Evolutionary conservation across 1,140 invertebrate species (phyloP).

Genomic region (Bacillus rossius): DNA sequence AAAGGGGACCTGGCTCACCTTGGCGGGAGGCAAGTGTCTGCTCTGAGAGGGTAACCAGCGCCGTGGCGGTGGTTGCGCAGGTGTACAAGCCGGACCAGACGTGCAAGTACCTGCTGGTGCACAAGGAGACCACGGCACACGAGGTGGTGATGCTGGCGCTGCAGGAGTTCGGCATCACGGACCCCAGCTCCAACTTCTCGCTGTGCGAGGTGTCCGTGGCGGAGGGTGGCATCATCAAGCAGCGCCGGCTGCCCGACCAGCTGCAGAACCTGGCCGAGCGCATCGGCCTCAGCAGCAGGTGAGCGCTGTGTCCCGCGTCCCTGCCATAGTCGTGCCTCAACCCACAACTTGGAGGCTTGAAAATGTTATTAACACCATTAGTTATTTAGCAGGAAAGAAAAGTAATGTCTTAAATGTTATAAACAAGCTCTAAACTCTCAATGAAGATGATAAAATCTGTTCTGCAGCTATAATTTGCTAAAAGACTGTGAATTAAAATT

Average conservation of each 20-base stretch:
- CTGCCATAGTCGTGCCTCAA: no score
- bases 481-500: no score
- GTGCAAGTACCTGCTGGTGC: conserved; percentile 94
- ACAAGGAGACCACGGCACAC: conserved; percentile 97
- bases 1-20: no score
- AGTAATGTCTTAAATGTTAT: no score
- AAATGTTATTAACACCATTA: neutral
- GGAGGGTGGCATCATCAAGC: conserved; percentile 93
- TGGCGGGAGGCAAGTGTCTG: no score
- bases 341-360: neutral
- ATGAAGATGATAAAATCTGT: no score
- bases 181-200: conserved; percentile 87
- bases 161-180: conserved; percentile 94
- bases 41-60: no score
- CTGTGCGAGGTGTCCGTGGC: conserved; percentile 94
- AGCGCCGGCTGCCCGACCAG: conserved; percentile 89
- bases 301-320: neutral
- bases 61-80: no score
- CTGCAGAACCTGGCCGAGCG: conserved; percentile 93
- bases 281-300: conserved; percentile 69
- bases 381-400: no score
- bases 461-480: no score
- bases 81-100: conserved; percentile 93
- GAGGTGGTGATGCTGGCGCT: conserved; percentile 97
- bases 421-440: no score